Conservation (phyloP, 2,888 invertebrate genomes). For the Cephus pygmeus region DNA sequence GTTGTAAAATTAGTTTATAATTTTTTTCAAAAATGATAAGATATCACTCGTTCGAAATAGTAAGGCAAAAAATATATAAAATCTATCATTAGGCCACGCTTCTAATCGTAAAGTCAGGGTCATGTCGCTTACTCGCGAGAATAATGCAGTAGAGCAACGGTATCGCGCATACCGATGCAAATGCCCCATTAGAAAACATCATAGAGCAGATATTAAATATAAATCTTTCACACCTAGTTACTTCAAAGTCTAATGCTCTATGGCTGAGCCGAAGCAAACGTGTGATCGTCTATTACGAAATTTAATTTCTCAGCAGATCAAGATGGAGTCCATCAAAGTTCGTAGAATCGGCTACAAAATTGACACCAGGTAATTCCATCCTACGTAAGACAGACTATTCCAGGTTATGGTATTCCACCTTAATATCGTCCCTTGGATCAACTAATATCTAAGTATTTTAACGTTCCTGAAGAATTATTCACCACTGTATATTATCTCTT, state of each 20-base stretch:
- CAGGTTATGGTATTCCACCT: neutral
- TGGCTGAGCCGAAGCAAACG: neutral
- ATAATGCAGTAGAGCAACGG: constrained; percentile 14
- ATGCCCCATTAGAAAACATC: constrained; percentile 18
- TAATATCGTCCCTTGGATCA: neutral
- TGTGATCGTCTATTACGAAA: neutral
- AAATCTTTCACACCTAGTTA: constrained; percentile 13
- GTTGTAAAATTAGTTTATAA: neutral
- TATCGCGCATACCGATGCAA: constrained; percentile 21
- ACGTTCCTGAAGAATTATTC: constrained; percentile 36
- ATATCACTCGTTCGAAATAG: neutral
- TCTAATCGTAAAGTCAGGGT: neutral
- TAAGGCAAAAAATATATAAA: neutral
- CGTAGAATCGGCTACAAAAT: neutral
- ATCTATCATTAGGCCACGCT: neutral
- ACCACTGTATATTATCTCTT: constrained; percentile 8
- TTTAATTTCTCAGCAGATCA: neutral
- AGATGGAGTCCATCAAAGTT: neutral
- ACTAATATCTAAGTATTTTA: neutral
- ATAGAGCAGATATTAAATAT: constrained; percentile 11
- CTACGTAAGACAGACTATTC: neutral
- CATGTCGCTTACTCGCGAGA: neutral
- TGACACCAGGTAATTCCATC: neutral
- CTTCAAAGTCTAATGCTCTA: neutral
- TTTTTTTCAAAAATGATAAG: neutral